Base-by-base conservation (phyloP, 2,113 vertebrate genomes). In the Strigops habroptila region DNA sequence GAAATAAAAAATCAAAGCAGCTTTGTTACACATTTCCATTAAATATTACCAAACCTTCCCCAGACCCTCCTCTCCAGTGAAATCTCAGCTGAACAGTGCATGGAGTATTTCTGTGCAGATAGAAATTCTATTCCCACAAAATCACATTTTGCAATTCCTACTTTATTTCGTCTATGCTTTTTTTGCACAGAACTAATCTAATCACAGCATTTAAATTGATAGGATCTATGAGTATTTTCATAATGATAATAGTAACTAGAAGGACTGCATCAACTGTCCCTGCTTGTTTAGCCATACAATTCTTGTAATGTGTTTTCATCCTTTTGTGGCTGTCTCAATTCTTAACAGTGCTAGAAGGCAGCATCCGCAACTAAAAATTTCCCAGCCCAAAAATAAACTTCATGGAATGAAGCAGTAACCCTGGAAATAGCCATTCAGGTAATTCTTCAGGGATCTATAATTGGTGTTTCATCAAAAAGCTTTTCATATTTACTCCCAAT, bases 401-500 rank as follows among this genome's bases (percentile, higher is more conserved):
- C 21, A 62, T 49, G 37, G 68, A 75, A 65, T 65, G 44, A 82
- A 93, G 79, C 31, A 79, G 68, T 82, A 84, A 89, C 55, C 91
- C 87, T 95, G 78, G 69, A 95, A 83, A 84, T 43, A 79, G 33
- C 43, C 81, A 84, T 39, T 90, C 55, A 64, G 55, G 62, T 80
- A 33, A 60, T 80, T 86, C n/a, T 78, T 74, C 55, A 67, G 44
- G 57, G 31, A 24, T 68, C 9, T 77, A 17, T 76, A 92, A 60
- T 49, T 51, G 4, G 43, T 81, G 48, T 86, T 95, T 85, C 70
- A 75, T 94, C 86, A 79, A 60, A 91, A 89, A 90, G 49, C 60
- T 78, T 83, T 95, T 92, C 55, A 24, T 91, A 76, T 94, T 95
- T 91, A 41, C 60, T 95, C 67, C 15, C 37, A 59, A 39, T 82